phyloP scores from a whole-genome alignment of 2,113 vertebrate species.

The Ibidorhyncha struthersii region DNA sequence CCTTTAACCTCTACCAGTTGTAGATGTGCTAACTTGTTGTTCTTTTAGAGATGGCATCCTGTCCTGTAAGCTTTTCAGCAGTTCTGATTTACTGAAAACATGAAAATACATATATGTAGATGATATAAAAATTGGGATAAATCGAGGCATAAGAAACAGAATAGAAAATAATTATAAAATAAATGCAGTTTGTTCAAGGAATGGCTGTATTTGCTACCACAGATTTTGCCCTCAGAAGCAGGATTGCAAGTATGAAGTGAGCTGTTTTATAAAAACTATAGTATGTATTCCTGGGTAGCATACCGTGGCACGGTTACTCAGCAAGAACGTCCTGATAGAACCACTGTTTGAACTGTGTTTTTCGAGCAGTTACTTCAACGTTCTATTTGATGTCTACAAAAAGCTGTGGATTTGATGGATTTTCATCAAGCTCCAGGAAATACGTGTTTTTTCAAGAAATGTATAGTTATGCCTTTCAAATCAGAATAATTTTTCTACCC shows the following conservation, averaged over 20 bases:
- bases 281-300: no score
- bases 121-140: not conserved
- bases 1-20: not conserved
- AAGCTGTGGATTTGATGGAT: not conserved
- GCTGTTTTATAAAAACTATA: not conserved
- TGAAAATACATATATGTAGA: rapidly evolving
- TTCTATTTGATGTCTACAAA: not conserved
- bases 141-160: not conserved
- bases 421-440: not conserved
- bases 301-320: not conserved
- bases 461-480: not conserved
- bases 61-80: not conserved
- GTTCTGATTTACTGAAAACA: not conserved
- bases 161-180: not conserved
- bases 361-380: not conserved
- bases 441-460: not conserved
- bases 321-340: not conserved
- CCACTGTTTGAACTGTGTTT: not conserved
- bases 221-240: not conserved
- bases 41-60: not conserved
- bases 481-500: not conserved
- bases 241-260: not conserved
- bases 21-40: not conserved
- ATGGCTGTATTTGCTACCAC: not conserved
- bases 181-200: not conserved